Percentiles rank a stretch among this genome's conserved stretches.
phyloP scores from a whole-genome alignment of 2,888 invertebrate species.

The Nowickia ferox region DNA sequence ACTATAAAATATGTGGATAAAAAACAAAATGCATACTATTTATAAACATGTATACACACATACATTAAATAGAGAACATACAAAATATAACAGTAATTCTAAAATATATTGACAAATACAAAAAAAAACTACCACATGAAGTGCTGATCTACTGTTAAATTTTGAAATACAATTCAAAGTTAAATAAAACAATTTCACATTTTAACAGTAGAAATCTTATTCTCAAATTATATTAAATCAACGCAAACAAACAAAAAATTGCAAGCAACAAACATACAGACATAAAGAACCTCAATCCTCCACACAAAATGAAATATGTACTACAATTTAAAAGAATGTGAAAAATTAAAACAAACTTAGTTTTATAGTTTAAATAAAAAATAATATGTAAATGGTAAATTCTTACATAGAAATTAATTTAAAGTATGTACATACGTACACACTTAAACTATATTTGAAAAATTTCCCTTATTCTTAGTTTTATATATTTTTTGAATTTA shows the following conservation, averaged over 20 bases:
- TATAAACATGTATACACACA: constrained; percentile 34
- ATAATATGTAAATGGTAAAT: constrained; percentile 41
- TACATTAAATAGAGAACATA: constrained; percentile 43
- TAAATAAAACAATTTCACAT: constrained; percentile 22
- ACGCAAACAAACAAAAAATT: constrained; percentile 15
- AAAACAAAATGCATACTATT: constrained; percentile 63
- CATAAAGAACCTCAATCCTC: constrained; percentile 69
- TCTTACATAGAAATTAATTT: constrained; percentile 40
- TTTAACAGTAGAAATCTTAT: constrained; percentile 66
- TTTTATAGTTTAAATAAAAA: constrained; percentile 66
- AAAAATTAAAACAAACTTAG: constrained; percentile 57
- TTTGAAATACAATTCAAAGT: constrained; percentile 36
- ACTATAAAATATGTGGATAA: constrained; percentile 57
- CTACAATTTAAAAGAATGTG: constrained; percentile 44
- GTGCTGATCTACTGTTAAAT: constrained; percentile 69
- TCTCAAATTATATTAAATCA: constrained; percentile 63
- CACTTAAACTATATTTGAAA: not conserved
- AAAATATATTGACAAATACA: constrained; percentile 70
- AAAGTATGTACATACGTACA: constrained; percentile 9
- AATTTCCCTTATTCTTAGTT: constrained; percentile 17
- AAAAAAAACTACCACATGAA: constrained; percentile 58
- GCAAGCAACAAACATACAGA: constrained; percentile 25
- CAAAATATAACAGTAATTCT: constrained; percentile 63
- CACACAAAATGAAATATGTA: constrained; percentile 68
- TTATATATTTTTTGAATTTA: constrained; percentile 6